These are phyloP conservation scores for Lepus oiostolus DNA, from an alignment of 2,797 vertebrate genomes.

Conservation along the genomic window DNA sequence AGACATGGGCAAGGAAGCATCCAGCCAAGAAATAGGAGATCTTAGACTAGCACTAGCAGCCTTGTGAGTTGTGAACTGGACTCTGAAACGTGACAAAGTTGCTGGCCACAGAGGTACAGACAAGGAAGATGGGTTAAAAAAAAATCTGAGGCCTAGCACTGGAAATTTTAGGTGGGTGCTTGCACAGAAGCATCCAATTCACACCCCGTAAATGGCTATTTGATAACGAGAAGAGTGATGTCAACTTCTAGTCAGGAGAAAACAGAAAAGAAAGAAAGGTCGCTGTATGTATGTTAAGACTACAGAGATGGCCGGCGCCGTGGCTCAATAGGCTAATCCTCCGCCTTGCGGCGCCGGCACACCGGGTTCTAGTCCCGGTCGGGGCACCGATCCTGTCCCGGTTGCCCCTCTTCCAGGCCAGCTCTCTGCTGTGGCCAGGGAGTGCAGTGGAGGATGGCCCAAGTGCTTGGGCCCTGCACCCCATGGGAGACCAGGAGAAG, in stretches of 20 bases:
- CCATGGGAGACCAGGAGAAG: too few relatives aligned
- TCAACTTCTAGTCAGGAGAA: neutral
- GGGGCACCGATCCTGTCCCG: too few relatives aligned
- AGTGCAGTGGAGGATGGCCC: too few relatives aligned
- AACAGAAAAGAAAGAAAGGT: neutral
- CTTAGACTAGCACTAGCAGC: neutral
- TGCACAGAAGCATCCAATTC: neutral
- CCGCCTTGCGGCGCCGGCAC: too few relatives aligned
- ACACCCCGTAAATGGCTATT: neutral
- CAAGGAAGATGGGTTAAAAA: neutral
- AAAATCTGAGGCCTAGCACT: neutral
- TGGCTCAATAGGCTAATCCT: too few relatives aligned
- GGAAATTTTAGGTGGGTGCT: neutral
- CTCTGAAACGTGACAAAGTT: neutral
- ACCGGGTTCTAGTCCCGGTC: too few relatives aligned
- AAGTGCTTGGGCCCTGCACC: too few relatives aligned
- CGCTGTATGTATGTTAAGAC: neutral
- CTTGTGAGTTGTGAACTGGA: neutral
- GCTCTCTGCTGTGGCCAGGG: too few relatives aligned
- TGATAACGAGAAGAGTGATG: neutral
- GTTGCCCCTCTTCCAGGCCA: too few relatives aligned
- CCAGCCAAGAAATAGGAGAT: neutral
- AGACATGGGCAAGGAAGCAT: neutral
- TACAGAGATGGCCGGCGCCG: neutral
- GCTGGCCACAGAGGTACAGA: neutral